Conservation (phyloP, 2,888 invertebrate species). For the Pharmacophagus antenor region DNA sequence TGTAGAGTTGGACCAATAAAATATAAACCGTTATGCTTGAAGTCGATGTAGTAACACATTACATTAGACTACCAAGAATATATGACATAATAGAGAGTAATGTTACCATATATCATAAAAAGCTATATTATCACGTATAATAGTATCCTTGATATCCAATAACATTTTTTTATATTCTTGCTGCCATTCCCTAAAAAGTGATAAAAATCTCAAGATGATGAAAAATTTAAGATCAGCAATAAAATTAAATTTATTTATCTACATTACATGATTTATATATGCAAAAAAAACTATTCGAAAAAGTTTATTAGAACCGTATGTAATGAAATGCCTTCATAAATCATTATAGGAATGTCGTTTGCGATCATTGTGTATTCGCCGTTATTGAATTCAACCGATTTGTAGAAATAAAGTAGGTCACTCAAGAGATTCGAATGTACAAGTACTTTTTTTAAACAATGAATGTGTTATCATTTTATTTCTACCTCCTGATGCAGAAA, state of each 20-base stretch:
- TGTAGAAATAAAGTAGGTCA: conserved; percentile 39
- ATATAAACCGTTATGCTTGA: background rate
- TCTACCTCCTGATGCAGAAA: no score
- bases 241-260: background rate
- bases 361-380: conserved; percentile 40
- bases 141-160: no score
- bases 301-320: conserved; percentile 9
- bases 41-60: background rate
- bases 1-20: background rate
- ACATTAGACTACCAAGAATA: background rate
- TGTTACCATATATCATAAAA: no score
- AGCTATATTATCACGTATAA: no score
- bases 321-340: conserved; percentile 50
- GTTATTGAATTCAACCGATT: conserved; percentile 43
- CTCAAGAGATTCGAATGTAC: background rate
- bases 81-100: no score
- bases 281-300: background rate
- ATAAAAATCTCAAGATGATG: no score
- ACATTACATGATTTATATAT: background rate
- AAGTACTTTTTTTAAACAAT: background rate
- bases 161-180: no score
- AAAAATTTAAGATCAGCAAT: no score
- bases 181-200: no score
- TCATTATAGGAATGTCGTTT: conserved; percentile 50
- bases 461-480: background rate